A percentile compares a stretch with the other conserved stretches of the same genome.
These are phyloP conservation scores for Eulemur rubriventer DNA, from an alignment of 2,797 vertebrate species.

Conservation along the genomic window DNA sequence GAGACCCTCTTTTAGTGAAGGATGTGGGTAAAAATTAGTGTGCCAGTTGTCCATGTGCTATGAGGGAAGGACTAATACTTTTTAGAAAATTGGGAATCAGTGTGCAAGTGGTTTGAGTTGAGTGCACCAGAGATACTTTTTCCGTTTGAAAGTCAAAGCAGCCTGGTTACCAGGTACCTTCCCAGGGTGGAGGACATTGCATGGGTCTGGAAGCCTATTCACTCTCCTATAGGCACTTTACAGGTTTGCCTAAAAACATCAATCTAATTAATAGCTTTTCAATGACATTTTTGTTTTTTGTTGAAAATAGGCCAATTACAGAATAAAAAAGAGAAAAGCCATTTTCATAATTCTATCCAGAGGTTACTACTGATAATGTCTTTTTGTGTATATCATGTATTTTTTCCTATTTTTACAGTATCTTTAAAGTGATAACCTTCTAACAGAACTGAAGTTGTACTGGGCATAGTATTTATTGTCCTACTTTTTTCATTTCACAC, in stretches of 20 bases:
- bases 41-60: not conserved
- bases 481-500: not conserved
- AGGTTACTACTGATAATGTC: not conserved
- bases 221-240: not conserved
- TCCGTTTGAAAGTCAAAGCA: not conserved
- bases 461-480: not conserved
- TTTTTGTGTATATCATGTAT: not conserved
- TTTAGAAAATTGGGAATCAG: not conserved
- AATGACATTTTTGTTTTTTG: slow-evolving; percentile 20
- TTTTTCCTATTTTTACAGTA: not conserved
- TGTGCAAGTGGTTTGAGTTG: not conserved
- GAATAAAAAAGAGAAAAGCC: not conserved
- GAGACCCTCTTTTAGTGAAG: not conserved
- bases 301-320: slow-evolving; percentile 31
- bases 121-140: not conserved
- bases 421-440: not conserved
- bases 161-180: not conserved
- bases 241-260: not conserved
- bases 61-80: not conserved
- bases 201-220: not conserved
- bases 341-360: not conserved
- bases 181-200: not conserved
- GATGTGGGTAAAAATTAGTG: not conserved
- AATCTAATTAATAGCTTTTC: not conserved
- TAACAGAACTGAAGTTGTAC: not conserved